Evolutionary conservation across 1,140 invertebrate species (phyloP), one percentile per base, ranked within the genome.

Genomic region (Heliothis virescens): DNA sequence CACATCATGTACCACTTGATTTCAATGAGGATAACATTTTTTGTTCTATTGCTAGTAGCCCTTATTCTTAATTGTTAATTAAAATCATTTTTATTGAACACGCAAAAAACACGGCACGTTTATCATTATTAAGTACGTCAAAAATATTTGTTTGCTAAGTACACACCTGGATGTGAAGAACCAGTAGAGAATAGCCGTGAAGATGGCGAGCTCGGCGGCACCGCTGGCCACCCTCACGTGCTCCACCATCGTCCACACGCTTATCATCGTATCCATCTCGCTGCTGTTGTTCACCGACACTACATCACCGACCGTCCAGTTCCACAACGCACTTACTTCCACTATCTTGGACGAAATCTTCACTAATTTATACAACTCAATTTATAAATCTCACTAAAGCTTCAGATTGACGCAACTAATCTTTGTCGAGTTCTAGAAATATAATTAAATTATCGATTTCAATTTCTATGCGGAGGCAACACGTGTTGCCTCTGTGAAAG

Each of bases 111-210:
- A 26, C 21, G 2, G 21, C 21, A 26, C 21, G 21, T 26, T 26
- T 26, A 26, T 26, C 21, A 26, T 26, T 2, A 26, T 26, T 26
- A 26, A 26, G 21, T 2, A 26, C 21, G 21, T 26, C 21, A 26
- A 26, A n/a, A 26, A 26, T 26, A 26, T 26, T 26, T 26, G 21
- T 26, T 13, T 26, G 18, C 1, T 52, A 10, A 74, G 21, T 26
- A 87, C 92, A 57, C 76, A 95, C 94, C 94, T 95, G 41, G 93
- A 94, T n/a, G 93, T 95, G 85, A 94, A 95, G 88, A 95, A 95
- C 94, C 94, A 95, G 88, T 94, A 95, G 67, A 95, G 87, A 41
- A 95, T 88, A 16, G 92, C 93, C 57, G 93, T 93, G 90, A 95
- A 94, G 83, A 95, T 94, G 82, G 92, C 90, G 81, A 95, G 83